phyloP scores from a whole-genome alignment of 2,797 vertebrate genomes.

The Sebastes steindachneri region DNA sequence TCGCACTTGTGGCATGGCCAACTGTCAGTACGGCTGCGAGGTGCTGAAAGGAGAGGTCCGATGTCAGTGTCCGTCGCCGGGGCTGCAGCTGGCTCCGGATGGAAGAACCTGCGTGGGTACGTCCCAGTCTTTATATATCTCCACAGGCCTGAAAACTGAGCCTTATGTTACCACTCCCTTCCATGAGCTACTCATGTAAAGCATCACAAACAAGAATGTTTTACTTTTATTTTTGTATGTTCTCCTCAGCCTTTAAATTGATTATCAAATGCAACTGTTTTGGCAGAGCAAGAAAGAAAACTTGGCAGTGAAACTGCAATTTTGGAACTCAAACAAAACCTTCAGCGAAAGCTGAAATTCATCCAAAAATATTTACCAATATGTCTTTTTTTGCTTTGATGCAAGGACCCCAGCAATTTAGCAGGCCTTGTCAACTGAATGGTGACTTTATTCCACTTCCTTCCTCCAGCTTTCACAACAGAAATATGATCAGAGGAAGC shows the following conservation, averaged over 20 bases:
- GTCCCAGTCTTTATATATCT: slow-evolving; percentile 66
- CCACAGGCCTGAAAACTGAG: slow-evolving; percentile 32
- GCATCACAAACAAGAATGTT: not conserved
- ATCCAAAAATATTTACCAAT: slow-evolving; percentile 21
- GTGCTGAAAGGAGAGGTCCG: slow-evolving; percentile 93
- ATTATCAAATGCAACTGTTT: slow-evolving; percentile 42
- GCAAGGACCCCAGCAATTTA: not conserved
- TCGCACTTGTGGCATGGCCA: slow-evolving; percentile 93
- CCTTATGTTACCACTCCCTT: not conserved
- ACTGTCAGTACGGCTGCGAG: slow-evolving; percentile 98
- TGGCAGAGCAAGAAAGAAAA: slow-evolving; percentile 40
- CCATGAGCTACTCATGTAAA: slow-evolving; percentile 1
- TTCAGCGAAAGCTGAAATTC: slow-evolving; percentile 19
- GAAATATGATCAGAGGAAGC: slow-evolving; percentile 13
- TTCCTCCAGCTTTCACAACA: slow-evolving; percentile 11
- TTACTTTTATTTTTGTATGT: not conserved
- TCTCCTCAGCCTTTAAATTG: slow-evolving; percentile 27
- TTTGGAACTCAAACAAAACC: slow-evolving; percentile 37
- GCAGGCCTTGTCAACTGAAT: slow-evolving; percentile 27
- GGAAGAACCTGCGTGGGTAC: slow-evolving; percentile 95
- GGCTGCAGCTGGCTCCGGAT: slow-evolving; percentile 93
- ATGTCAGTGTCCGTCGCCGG: slow-evolving; percentile 96
- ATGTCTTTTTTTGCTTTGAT: not conserved
- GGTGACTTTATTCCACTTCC: slow-evolving; percentile 7
- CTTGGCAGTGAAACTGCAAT: slow-evolving; percentile 22